These are phyloP conservation scores for Microctenopoma steveboyesi DNA, from an alignment of 2,797 vertebrate species.

Conservation along the genomic window DNA sequence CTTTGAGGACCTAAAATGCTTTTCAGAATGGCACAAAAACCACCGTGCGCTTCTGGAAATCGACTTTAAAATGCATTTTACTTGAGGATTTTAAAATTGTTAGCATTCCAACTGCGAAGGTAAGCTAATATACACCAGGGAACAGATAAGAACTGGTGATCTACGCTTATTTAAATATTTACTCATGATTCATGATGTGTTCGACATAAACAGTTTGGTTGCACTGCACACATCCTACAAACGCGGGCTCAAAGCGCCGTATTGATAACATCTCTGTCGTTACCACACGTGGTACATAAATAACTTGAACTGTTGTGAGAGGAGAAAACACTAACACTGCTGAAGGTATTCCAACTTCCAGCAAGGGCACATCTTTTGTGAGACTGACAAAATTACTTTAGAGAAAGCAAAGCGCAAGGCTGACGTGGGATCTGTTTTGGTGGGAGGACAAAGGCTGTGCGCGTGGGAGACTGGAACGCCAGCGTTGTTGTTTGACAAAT, in stretches of 20 bases:
- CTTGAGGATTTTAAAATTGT: conserved; percentile 12
- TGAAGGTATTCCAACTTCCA: conserved; percentile 61
- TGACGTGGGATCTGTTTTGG: conserved; percentile 72
- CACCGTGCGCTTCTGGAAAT: conserved; percentile 28
- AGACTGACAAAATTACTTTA: conserved; percentile 74
- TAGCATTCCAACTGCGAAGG: conserved; percentile 13
- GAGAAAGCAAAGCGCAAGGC: conserved; percentile 57
- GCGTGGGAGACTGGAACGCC: conserved; percentile 71
- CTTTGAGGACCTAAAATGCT: conserved; percentile 15
- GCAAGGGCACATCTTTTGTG: conserved; percentile 72
- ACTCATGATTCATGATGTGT: conserved; percentile 2
- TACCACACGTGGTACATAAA: conserved; percentile 57
- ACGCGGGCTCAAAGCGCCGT: conserved; percentile 28
- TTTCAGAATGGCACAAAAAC: conserved; percentile 26
- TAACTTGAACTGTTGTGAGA: conserved; percentile 49
- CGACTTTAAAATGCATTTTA: conserved; percentile 26
- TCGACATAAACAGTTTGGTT: conserved; percentile 12
- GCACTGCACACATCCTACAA: background rate
- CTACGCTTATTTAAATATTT: conserved; percentile 15
- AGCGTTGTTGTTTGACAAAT: conserved; percentile 77
- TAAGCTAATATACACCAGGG: background rate
- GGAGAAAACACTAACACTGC: conserved; percentile 27
- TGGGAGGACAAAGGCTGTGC: conserved; percentile 71
- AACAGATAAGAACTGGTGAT: conserved; percentile 4
- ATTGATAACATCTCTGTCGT: conserved; percentile 55